Conservation (phyloP, 1,140 invertebrate species). For the Pogonomyrmex barbatus region DNA sequence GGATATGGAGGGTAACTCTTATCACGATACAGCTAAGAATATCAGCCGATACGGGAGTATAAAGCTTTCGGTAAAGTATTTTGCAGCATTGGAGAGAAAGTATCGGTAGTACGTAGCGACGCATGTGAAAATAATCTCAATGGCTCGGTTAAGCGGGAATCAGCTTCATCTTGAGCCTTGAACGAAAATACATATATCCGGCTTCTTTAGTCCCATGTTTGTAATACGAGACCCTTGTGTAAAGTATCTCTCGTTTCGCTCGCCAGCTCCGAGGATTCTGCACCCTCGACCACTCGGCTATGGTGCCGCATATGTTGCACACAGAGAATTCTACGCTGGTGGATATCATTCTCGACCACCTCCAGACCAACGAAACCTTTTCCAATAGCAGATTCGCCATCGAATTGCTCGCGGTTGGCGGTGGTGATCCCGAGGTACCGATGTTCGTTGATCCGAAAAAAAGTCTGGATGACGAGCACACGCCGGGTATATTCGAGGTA, state of each 20-base stretch:
- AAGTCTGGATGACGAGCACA: slow-evolving; percentile 90
- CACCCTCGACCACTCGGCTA: slow-evolving; percentile 85
- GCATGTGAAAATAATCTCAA: slow-evolving; percentile 26
- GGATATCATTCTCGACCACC: slow-evolving; percentile 87
- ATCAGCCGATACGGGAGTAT: slow-evolving; percentile 80
- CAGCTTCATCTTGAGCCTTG: not conserved
- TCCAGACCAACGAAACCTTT: slow-evolving; percentile 84
- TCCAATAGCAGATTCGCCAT: slow-evolving; percentile 88
- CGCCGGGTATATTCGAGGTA: slow-evolving; percentile 91
- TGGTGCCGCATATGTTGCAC: slow-evolving; percentile 88
- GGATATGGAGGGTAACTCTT: slow-evolving; percentile 82
- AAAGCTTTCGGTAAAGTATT: slow-evolving; percentile 79
- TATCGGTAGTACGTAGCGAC: slow-evolving; percentile 24
- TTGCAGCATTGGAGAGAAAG: slow-evolving; percentile 33
- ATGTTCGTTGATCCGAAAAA: slow-evolving; percentile 86
- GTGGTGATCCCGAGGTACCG: slow-evolving; percentile 78
- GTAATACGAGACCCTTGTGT: not conserved
- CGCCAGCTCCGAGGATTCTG: slow-evolving; percentile 87
- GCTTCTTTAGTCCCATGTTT: not conserved
- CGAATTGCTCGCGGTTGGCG: slow-evolving; percentile 86
- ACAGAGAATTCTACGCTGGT: slow-evolving; percentile 88
- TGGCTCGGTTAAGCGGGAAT: not conserved
- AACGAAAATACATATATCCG: not conserved
- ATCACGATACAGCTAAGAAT: slow-evolving; percentile 74
- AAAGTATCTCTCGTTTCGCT: slow-evolving; percentile 14